These are phyloP conservation scores for Aleadryas rufinucha DNA, from an alignment of 2,113 vertebrate genomes.

Conservation along the genomic window DNA sequence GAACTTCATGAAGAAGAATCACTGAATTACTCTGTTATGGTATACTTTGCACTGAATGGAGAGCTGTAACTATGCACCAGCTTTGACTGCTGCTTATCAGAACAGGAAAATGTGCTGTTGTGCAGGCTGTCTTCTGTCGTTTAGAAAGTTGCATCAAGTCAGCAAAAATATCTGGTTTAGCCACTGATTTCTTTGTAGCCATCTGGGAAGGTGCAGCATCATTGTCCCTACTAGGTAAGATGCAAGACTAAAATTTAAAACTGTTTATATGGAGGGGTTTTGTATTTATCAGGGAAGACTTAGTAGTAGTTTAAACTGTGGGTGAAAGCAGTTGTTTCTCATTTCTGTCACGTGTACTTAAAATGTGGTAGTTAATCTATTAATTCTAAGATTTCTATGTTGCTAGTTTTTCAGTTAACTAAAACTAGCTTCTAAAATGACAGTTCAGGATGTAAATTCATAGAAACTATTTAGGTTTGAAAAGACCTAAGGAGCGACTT, in stretches of 20 bases:
- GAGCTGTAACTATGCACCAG: not conserved
- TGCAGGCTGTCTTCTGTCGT: conserved; percentile 22
- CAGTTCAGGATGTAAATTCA: not conserved
- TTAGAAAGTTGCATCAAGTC: conserved; percentile 11
- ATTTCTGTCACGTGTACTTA: not conserved
- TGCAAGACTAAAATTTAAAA: not conserved
- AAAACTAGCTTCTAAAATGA: not conserved
- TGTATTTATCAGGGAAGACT: not conserved
- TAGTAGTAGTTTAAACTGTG: not conserved
- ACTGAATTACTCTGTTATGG: not conserved
- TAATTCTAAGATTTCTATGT: not conserved
- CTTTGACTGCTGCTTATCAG: not conserved
- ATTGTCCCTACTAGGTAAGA: conserved; percentile 31
- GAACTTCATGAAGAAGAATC: not conserved
- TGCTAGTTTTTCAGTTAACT: not conserved
- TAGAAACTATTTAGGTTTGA: not conserved
- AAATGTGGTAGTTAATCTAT: not conserved
- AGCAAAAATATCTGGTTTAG: not conserved
- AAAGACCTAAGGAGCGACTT: not conserved
- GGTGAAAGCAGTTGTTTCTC: not conserved
- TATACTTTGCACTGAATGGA: not conserved
- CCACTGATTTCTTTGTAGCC: not conserved
- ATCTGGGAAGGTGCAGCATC: conserved; percentile 1
- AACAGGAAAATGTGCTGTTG: not conserved
- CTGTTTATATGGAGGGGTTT: not conserved